Evolutionary conservation across 2,113 vertebrate species (phyloP).

Genomic region (Eulemur macaco): DNA sequence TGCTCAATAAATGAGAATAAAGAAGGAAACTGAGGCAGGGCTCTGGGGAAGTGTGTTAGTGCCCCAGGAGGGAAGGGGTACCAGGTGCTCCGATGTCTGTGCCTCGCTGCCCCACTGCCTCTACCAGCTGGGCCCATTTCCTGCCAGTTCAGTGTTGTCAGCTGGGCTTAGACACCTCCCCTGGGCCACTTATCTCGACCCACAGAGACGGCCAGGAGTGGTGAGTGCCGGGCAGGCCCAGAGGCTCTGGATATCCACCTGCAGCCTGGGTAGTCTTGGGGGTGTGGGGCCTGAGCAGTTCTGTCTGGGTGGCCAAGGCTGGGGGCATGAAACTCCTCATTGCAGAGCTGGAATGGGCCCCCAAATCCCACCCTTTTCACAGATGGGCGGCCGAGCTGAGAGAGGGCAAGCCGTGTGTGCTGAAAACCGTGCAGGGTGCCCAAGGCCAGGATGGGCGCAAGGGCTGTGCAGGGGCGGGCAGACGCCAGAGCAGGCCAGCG

Average conservation of each 20-base stretch:
- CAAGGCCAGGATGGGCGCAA: background rate
- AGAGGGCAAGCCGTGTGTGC: background rate
- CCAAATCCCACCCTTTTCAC: background rate
- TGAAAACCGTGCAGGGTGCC: background rate
- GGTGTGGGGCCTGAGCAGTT: background rate
- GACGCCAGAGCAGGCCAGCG: background rate
- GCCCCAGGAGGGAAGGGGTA: background rate
- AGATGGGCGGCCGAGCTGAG: background rate
- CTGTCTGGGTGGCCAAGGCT: background rate
- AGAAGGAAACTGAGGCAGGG: background rate
- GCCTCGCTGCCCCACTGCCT: accelerated
- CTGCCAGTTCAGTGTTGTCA: background rate
- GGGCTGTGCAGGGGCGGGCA: background rate
- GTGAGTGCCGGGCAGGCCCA: background rate
- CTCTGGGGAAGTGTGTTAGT: background rate
- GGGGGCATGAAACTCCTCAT: background rate
- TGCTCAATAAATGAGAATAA: background rate
- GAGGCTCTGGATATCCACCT: background rate
- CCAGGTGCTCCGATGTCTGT: background rate
- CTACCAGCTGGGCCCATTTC: background rate
- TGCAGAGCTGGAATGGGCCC: background rate
- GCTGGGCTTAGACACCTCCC: background rate
- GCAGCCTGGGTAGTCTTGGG: background rate
- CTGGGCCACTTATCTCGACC: background rate
- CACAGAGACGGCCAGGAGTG: background rate